Evolutionary conservation across 2,797 vertebrate genomes (phyloP).

Genomic region (Eremophila alpestris): DNA sequence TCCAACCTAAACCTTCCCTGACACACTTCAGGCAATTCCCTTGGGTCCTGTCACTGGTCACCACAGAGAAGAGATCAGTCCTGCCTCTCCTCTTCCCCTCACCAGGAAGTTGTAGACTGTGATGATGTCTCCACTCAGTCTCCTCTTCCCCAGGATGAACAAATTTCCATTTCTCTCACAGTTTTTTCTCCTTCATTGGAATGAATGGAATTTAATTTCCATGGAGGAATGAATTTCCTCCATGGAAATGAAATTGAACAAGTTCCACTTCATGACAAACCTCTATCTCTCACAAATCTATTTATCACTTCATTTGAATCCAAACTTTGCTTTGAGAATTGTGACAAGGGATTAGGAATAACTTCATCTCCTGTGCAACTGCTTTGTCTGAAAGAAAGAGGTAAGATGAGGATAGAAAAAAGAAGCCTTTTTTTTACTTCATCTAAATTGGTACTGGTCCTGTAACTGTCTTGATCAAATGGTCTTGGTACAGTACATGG

Average conservation of each 20-base stretch:
- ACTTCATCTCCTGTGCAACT: not conserved
- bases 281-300: not conserved
- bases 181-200: not conserved
- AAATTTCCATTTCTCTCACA: not conserved
- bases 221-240: too few relatives aligned
- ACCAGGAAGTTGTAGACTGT: not conserved
- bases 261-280: not conserved
- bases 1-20: not conserved
- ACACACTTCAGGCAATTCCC: not conserved
- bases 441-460: not conserved
- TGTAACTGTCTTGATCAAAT: not conserved
- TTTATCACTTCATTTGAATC: not conserved
- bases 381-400: not conserved
- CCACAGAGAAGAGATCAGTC: not conserved
- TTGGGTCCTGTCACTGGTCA: too few relatives aligned
- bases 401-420: not conserved
- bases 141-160: not conserved
- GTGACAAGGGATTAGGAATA: not conserved
- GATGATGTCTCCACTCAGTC: not conserved
- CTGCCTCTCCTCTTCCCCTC: not conserved
- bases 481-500: not conserved
- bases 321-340: not conserved
- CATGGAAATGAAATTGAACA: not conserved
- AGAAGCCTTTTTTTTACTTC: not conserved
- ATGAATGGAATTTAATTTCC: too few relatives aligned